phyloP scores from a whole-genome alignment of 2,113 vertebrate genomes.

The Lipophrys pholis region DNA sequence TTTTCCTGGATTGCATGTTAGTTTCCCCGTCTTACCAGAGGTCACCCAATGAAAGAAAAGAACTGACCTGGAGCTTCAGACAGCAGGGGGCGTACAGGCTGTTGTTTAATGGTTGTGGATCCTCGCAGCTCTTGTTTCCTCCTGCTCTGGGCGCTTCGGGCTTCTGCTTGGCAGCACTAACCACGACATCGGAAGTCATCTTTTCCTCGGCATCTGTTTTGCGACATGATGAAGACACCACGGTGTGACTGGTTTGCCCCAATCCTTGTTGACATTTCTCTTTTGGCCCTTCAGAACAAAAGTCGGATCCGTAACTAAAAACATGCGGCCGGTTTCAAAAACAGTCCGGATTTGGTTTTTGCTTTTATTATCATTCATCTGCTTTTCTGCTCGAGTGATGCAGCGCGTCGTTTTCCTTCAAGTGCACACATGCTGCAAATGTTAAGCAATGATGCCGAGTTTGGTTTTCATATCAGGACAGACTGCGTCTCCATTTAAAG shows the following conservation, averaged over 20 bases:
- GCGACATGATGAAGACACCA: neutral
- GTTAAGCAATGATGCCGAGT: neutral
- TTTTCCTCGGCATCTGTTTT: constrained; percentile 6
- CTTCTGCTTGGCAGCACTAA: neutral
- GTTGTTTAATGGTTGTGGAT: neutral
- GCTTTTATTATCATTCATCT: neutral
- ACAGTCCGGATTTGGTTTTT: neutral
- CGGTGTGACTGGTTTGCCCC: constrained; percentile 1
- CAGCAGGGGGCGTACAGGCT: too few relatives aligned
- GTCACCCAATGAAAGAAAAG: too few relatives aligned
- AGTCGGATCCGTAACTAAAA: too few relatives aligned
- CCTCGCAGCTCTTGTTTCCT: neutral
- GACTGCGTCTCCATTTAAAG: neutral
- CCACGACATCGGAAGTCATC: neutral
- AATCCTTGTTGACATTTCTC: neutral
- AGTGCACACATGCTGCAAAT: neutral
- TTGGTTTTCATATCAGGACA: neutral
- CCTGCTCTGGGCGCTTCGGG: constrained; percentile 1
- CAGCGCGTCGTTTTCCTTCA: neutral
- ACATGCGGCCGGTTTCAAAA: neutral
- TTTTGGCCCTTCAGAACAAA: neutral
- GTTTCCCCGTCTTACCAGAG: too few relatives aligned
- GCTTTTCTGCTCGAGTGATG: neutral
- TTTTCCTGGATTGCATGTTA: too few relatives aligned
- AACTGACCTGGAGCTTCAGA: too few relatives aligned